Evolutionary conservation across 2,113 vertebrate genomes (phyloP).

Genomic region (Ptilorrhoa leucosticta): DNA sequence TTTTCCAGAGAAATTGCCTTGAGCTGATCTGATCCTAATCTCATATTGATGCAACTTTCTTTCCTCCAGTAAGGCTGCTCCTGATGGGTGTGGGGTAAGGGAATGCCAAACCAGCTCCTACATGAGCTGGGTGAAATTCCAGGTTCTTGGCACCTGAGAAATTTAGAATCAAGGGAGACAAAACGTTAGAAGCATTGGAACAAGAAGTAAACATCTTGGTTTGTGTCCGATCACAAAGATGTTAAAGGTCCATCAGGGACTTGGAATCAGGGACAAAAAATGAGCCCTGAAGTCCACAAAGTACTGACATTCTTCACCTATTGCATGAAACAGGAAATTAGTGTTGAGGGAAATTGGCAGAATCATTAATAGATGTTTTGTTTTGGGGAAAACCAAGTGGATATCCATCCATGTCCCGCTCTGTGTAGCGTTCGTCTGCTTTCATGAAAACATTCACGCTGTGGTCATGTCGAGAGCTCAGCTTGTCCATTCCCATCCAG

Average conservation of each 20-base stretch:
- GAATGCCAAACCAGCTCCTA: not conserved
- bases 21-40: not conserved
- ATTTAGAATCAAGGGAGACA: not conserved
- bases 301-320: not conserved
- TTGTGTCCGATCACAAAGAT: not conserved
- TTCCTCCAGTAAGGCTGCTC: not conserved
- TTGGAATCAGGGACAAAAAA: not conserved
- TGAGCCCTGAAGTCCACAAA: not conserved
- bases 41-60: not conserved
- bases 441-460: not conserved
- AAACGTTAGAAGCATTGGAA: not conserved
- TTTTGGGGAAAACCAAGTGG: not conserved
- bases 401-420: not conserved
- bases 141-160: not conserved
- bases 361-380: not conserved
- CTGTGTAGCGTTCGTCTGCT: not conserved
- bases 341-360: not conserved
- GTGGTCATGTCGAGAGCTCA: not conserved
- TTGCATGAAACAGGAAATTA: conserved; percentile 29
- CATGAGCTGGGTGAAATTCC: not conserved
- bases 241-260: not conserved
- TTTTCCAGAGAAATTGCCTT: not conserved
- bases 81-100: not conserved
- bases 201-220: not conserved
- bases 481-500: not conserved